These are phyloP conservation scores for Beris chalybata DNA, from an alignment of 2,888 invertebrate genomes.

Conservation along the genomic window DNA sequence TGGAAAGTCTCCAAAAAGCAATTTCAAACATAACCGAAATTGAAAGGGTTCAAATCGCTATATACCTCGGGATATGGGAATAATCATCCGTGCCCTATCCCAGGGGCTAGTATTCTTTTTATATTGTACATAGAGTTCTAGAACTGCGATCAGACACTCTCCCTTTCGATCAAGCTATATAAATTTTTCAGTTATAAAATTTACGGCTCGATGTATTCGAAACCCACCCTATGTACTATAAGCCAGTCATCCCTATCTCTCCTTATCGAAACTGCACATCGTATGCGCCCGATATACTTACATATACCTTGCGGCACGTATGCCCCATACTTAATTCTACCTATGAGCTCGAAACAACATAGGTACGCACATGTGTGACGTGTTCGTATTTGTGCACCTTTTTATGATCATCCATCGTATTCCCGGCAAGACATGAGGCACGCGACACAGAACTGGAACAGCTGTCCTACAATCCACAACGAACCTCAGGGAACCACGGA, in stretches of 20 bases:
- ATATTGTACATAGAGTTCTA: slow-evolving; percentile 7
- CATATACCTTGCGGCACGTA: too few relatives aligned
- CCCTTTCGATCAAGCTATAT: slow-evolving; percentile 16
- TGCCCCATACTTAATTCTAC: too few relatives aligned
- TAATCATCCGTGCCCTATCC: neutral
- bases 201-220: slow-evolving; percentile 14
- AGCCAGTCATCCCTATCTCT: slow-evolving; percentile 30
- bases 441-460: slow-evolving; percentile 67
- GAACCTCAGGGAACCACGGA: slow-evolving; percentile 42
- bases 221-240: slow-evolving; percentile 19
- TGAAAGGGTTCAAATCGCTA: slow-evolving; percentile 22
- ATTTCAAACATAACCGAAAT: slow-evolving; percentile 1
- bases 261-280: neutral
- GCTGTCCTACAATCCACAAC: slow-evolving; percentile 62
- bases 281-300: neutral
- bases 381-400: slow-evolving; percentile 58
- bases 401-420: slow-evolving; percentile 62
- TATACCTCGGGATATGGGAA: neutral
- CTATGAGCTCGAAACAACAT: slow-evolving; percentile 3
- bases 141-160: slow-evolving; percentile 17
- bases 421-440: slow-evolving; percentile 62
- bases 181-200: slow-evolving; percentile 24
- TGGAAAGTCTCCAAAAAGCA: slow-evolving; percentile 37
- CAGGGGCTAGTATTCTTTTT: neutral
- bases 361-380: slow-evolving; percentile 27